Evolutionary conservation across 2,888 invertebrate genomes (phyloP).

Genomic region (Parnassius smintheus): DNA sequence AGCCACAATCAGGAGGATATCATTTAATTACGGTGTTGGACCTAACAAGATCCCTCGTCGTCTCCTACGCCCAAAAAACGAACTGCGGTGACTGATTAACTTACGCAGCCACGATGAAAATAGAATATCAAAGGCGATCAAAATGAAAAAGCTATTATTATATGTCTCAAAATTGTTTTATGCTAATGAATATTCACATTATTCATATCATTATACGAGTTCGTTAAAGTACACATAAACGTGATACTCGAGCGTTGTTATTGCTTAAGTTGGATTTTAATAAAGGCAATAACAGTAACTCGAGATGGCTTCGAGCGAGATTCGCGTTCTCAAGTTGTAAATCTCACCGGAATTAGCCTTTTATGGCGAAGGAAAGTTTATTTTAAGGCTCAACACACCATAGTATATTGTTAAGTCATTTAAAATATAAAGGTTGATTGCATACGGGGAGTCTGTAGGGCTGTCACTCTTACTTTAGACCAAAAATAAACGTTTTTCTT

Average conservation of each 20-base stretch:
- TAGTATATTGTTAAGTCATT: conserved; percentile 12
- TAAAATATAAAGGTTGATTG: conserved; percentile 2
- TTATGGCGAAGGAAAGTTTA: conserved; percentile 21
- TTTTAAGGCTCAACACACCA: conserved; percentile 22
- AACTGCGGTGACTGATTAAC: no score
- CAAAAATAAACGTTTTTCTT: not conserved
- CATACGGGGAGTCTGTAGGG: not conserved
- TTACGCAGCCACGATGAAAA: no score
- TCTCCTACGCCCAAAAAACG: no score
- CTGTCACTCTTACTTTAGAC: no score
- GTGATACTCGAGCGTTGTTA: conserved; percentile 23
- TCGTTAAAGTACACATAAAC: conserved; percentile 24
- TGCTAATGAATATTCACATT: conserved; percentile 21
- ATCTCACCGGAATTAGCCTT: conserved; percentile 26
- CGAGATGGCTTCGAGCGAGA: conserved; percentile 24
- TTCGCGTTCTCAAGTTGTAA: conserved; percentile 25
- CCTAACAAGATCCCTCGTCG: no score
- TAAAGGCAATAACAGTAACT: conserved; percentile 28
- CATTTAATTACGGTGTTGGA: no score
- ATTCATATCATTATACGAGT: conserved; percentile 21
- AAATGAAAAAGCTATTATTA: conserved; percentile 5
- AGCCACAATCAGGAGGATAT: no score
- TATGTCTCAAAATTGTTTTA: conserved; percentile 15
- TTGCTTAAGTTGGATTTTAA: conserved; percentile 28
- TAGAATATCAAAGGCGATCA: not conserved